Conservation (phyloP, 1,140 invertebrate genomes). For the Monochamus saltuarius region DNA sequence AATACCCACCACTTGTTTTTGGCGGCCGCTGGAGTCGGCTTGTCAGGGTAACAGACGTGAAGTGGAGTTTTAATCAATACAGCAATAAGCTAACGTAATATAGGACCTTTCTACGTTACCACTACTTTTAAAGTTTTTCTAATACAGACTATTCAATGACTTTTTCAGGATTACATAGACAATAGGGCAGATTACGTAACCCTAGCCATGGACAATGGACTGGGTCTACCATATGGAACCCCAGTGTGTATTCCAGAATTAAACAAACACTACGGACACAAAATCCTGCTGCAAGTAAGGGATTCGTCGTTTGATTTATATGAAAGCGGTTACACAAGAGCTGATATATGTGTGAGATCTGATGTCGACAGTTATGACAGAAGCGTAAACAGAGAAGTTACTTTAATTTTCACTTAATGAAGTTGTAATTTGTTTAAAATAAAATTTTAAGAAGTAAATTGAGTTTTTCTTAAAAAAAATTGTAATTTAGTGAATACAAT, state of each 20-base stretch:
- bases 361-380: conserved; percentile 57
- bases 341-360: conserved; percentile 57
- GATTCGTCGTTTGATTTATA: conserved; percentile 51
- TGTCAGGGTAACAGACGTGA: no score
- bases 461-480: no score
- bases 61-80: no score
- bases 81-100: no score
- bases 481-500: no score
- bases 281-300: conserved; percentile 51
- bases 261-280: conserved; percentile 54
- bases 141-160: no score
- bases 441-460: no score
- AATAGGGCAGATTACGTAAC: conserved; percentile 54
- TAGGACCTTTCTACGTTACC: no score
- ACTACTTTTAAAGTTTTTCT: no score
- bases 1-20: no score
- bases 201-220: conserved; percentile 53
- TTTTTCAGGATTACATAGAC: conserved; percentile 56
- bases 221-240: conserved; percentile 53
- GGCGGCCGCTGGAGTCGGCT: no score
- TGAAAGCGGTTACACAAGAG: conserved; percentile 48
- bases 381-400: conserved; percentile 53
- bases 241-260: conserved; percentile 55
- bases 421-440: no score
- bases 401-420: conserved; percentile 40